Percentiles rank a stretch among this genome's conserved stretches.
Conservation (phyloP, 2,113 vertebrate species). For the Hemicordylus capensis region DNA sequence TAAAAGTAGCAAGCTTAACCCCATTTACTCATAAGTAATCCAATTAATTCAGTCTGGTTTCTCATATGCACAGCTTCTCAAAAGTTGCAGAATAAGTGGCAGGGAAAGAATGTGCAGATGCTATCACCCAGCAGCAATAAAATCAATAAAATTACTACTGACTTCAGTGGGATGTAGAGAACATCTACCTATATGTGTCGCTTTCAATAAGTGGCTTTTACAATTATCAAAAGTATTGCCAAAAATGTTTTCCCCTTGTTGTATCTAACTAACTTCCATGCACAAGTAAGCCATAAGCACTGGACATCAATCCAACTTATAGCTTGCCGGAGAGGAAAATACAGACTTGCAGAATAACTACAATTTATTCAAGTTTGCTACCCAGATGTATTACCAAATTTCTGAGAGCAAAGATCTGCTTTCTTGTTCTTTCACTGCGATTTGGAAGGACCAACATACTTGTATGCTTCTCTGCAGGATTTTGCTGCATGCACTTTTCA, state of each 20-base stretch:
- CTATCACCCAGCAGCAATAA: neutral
- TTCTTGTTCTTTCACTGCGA: conserved; percentile 1
- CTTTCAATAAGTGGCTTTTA: neutral
- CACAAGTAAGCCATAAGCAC: neutral
- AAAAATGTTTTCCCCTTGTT: neutral
- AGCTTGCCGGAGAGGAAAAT: neutral
- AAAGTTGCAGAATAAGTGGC: neutral
- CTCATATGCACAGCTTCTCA: neutral
- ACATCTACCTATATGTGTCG: neutral
- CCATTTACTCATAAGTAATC: neutral
- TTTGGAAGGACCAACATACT: rapidly evolving
- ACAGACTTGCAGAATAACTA: neutral
- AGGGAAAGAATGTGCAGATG: neutral
- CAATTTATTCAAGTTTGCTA: no score
- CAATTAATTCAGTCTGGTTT: neutral
- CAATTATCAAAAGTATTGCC: neutral
- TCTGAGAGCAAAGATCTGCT: conserved; percentile 26
- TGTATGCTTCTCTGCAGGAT: neutral
- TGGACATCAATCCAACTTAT: neutral
- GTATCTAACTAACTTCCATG: neutral
- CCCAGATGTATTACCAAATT: conserved; percentile 12
- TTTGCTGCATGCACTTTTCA: neutral
- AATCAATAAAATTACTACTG: neutral
- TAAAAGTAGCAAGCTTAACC: neutral
- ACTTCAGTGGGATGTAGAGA: neutral